Percentiles rank a stretch among this genome's conserved stretches.
Evolutionary conservation across 2,797 vertebrate genomes (phyloP).

Genomic region (Scyliorhinus canicula): DNA sequence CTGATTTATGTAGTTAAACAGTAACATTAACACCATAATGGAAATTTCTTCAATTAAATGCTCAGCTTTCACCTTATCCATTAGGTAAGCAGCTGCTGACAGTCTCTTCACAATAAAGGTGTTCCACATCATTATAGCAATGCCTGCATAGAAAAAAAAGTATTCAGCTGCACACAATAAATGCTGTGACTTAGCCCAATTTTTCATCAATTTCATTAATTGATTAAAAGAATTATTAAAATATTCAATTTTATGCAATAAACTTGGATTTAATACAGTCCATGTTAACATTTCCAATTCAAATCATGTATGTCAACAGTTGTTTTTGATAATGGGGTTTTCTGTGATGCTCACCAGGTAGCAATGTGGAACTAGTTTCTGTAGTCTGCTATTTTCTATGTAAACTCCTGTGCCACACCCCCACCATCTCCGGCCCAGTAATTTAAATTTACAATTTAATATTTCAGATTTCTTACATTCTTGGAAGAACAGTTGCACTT

Average conservation of each 20-base stretch:
- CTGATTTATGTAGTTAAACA: background rate
- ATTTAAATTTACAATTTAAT: background rate
- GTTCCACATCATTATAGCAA: conserved; percentile 94
- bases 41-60: background rate
- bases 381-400: background rate
- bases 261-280: background rate
- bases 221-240: background rate
- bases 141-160: conserved; percentile 60
- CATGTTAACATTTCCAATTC: background rate
- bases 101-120: conserved; percentile 91
- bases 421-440: background rate
- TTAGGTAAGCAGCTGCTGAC: conserved; percentile 81
- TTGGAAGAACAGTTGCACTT: background rate
- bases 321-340: background rate
- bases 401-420: background rate
- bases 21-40: background rate
- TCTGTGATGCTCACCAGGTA: background rate
- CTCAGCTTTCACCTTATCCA: conserved; percentile 77
- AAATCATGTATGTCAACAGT: background rate
- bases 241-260: conserved; percentile 25
- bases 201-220: background rate
- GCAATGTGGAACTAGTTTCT: too few relatives aligned
- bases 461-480: background rate
- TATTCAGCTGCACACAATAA: background rate
- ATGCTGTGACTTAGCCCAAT: background rate